Percentiles rank a stretch among this genome's conserved stretches.
phyloP scores from a whole-genome alignment of 2,113 vertebrate species.

The Otocyon megalotis region DNA sequence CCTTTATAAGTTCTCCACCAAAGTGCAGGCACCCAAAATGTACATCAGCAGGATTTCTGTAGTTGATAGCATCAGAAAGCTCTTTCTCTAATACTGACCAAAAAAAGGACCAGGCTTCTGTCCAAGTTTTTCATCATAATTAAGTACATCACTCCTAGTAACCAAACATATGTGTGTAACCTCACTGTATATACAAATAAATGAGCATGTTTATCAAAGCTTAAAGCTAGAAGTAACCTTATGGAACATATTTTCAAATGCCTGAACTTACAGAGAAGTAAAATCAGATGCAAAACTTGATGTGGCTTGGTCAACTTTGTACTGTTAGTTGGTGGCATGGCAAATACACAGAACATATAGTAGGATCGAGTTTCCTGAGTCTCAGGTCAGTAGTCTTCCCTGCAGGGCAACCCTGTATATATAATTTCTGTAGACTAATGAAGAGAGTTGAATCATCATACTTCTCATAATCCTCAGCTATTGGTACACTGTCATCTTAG shows the following conservation, averaged over 20 bases:
- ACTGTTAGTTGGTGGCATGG: neutral
- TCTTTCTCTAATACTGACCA: neutral
- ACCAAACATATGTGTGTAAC: neutral
- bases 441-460: neutral
- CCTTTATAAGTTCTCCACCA: neutral
- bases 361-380: neutral
- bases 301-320: neutral
- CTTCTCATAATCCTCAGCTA: neutral
- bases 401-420: neutral
- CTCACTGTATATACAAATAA: neutral
- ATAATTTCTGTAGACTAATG: neutral
- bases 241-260: neutral
- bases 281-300: neutral
- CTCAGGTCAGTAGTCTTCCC: neutral
- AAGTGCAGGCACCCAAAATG: neutral
- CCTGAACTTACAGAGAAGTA: neutral
- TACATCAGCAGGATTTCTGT: neutral
- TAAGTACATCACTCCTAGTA: neutral
- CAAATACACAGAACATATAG: neutral
- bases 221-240: neutral
- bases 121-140: neutral
- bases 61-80: neutral
- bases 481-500: neutral
- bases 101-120: neutral
- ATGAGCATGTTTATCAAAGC: neutral